Evolutionary conservation across 2,797 vertebrate species (phyloP).

Genomic region (Babyrousa celebensis): DNA sequence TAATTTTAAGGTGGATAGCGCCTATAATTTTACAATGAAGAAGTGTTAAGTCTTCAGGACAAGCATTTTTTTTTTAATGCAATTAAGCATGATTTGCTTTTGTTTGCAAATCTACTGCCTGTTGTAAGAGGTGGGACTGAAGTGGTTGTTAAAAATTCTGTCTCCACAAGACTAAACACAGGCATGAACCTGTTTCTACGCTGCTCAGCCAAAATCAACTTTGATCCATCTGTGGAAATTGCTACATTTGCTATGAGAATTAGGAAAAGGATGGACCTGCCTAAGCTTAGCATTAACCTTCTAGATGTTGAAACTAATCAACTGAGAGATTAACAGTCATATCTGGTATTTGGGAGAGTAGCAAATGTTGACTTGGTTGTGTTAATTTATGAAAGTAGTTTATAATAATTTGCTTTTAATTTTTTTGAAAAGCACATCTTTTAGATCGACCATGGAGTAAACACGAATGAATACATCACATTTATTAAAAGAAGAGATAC

Average conservation of each 20-base stretch:
- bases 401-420: neutral
- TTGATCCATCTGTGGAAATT: neutral
- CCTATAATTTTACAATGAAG: neutral
- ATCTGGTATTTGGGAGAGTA: neutral
- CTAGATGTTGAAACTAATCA: neutral
- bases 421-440: neutral
- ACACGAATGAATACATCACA: neutral
- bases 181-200: neutral
- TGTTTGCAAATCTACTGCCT: neutral
- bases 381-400: neutral
- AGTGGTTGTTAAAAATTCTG: neutral
- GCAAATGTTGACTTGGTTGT: neutral
- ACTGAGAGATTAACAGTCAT: neutral
- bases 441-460: neutral
- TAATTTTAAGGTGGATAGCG: neutral
- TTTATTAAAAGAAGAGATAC: neutral
- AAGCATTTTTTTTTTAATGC: neutral
- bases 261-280: neutral
- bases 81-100: neutral
- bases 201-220: neutral
- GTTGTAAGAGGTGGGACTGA: neutral
- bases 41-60: neutral
- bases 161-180: neutral
- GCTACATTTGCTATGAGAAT: neutral
- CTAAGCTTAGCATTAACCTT: neutral